phyloP scores from a whole-genome alignment of 2,797 vertebrate species.

The Tauraco hartlaubi region DNA sequence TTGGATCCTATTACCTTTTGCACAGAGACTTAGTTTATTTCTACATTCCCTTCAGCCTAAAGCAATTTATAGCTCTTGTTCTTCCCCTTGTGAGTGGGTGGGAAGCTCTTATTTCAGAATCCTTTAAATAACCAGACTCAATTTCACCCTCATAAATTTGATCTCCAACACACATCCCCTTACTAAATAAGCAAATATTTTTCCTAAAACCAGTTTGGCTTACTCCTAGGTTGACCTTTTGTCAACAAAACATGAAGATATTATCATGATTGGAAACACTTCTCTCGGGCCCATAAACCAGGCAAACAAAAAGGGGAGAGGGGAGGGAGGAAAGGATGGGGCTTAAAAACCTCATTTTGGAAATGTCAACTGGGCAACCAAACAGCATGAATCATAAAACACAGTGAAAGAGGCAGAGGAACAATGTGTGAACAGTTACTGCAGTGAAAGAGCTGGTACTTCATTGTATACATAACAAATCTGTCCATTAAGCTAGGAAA shows the following conservation, averaged over 20 bases:
- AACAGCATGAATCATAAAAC: constrained; percentile 48
- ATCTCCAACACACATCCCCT: constrained; percentile 47
- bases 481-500: background rate
- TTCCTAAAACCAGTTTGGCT: constrained; percentile 59
- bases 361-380: constrained; percentile 45
- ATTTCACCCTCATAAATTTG: constrained; percentile 69
- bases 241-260: constrained; percentile 65
- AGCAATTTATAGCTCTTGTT: constrained; percentile 48
- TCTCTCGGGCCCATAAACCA: constrained; percentile 32
- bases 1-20: constrained; percentile 47
- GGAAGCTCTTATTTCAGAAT: constrained; percentile 71
- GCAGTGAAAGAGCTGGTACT: constrained; percentile 26
- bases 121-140: constrained; percentile 60
- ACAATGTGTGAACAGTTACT: constrained; percentile 45
- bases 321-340: background rate
- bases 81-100: constrained; percentile 50
- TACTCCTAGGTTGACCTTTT: constrained; percentile 63
- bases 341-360: constrained; percentile 38
- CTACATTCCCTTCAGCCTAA: constrained; percentile 31
- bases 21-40: constrained; percentile 45
- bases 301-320: constrained; percentile 7
- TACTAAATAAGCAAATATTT: constrained; percentile 71
- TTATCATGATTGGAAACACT: constrained; percentile 37
- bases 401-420: constrained; percentile 32
- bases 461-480: constrained; percentile 36